Percentiles rank a stretch among this genome's conserved stretches.
phyloP scores from a whole-genome alignment of 2,888 invertebrate species.

The Brassicogethes aeneus region DNA sequence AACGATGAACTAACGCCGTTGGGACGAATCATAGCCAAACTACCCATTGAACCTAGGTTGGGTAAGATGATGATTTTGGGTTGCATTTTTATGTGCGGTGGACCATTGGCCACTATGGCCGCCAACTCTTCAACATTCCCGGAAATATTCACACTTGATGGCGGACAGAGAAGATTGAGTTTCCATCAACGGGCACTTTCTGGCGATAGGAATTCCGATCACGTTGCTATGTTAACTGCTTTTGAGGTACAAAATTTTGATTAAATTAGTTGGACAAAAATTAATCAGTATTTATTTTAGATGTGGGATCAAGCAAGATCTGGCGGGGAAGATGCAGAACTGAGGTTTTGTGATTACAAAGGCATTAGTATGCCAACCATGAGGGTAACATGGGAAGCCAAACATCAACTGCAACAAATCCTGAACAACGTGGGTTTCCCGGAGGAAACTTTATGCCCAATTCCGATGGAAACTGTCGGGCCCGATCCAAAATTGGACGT shows the following conservation, averaged over 20 bases:
- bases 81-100: slow-evolving; percentile 83
- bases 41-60: slow-evolving; percentile 92
- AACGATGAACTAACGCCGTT: slow-evolving; percentile 86
- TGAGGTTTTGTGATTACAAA: slow-evolving; percentile 84
- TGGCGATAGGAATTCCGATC: slow-evolving; percentile 85
- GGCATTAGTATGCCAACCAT: slow-evolving; percentile 80
- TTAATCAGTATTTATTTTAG: slow-evolving; percentile 32
- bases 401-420: slow-evolving; percentile 53
- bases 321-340: slow-evolving; percentile 67
- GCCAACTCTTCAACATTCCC: slow-evolving; percentile 94
- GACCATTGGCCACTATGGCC: slow-evolving; percentile 87
- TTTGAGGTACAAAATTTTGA: slow-evolving; percentile 71
- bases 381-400: slow-evolving; percentile 87
- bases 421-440: slow-evolving; percentile 74
- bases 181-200: slow-evolving; percentile 79
- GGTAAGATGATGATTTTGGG: slow-evolving; percentile 98
- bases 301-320: slow-evolving; percentile 62
- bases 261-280: slow-evolving; percentile 1
- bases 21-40: slow-evolving; percentile 84
- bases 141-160: slow-evolving; percentile 82
- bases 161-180: slow-evolving; percentile 64
- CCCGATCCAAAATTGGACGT: slow-evolving; percentile 75
- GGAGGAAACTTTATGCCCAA: slow-evolving; percentile 72
- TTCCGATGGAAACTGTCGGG: slow-evolving; percentile 64
- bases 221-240: slow-evolving; percentile 89